Evolutionary conservation across 2,113 vertebrate species (phyloP).

Genomic region (Ovis aries): ARS-UI_Ramb_v3.0 NC_056071.1:32681501-32682000

Average conservation of each 20-base stretch:
- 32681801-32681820: not conserved
- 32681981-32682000: not conserved
- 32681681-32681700: not conserved
- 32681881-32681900: not conserved
- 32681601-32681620: not conserved
- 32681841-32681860: not conserved
- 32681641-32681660: not conserved
- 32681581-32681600: not conserved
- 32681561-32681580: not conserved
- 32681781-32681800: not conserved
- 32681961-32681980: not conserved
- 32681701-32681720: not conserved
- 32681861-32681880: not conserved
- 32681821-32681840: not conserved
- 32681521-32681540: not conserved
- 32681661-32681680: not conserved
- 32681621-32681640: not conserved
- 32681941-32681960: not conserved
- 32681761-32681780: not conserved
- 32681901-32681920: not conserved
- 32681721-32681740: not conserved
- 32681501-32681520: not conserved
- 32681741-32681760: not conserved
- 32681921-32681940: not conserved
- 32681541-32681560: not conserved